Conservation (phyloP, 2,888 invertebrate species). For the Sisyra nigra region DNA sequence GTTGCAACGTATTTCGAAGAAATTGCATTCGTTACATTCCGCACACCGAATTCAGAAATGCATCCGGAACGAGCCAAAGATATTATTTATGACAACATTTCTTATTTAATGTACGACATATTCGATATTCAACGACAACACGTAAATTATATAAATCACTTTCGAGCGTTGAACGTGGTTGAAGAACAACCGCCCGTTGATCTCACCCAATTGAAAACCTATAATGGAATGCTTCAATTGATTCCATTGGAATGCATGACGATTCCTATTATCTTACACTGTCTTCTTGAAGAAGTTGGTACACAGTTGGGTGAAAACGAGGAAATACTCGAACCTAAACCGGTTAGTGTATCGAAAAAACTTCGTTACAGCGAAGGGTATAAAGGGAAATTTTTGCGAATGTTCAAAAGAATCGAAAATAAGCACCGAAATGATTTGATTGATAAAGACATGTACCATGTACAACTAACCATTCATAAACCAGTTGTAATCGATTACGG, state of each 20-base stretch:
- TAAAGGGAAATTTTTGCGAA: constrained; percentile 1
- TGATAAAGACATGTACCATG: too few relatives aligned
- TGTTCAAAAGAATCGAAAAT: neutral
- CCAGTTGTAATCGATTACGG: constrained; percentile 1
- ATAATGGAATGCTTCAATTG: constrained; percentile 13
- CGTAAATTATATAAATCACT: constrained; percentile 17
- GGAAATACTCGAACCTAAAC: neutral
- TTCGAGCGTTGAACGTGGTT: constrained; percentile 10
- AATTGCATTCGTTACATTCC: constrained; percentile 4
- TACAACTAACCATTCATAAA: neutral
- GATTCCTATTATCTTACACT: constrained; percentile 17
- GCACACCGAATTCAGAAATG: neutral
- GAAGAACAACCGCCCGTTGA: neutral
- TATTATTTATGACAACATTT: constrained; percentile 18
- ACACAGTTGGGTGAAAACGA: neutral
- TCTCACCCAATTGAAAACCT: constrained; percentile 11
- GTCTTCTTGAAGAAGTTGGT: constrained; percentile 19
- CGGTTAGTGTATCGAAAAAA: neutral
- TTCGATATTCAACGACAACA: constrained; percentile 19
- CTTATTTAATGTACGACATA: constrained; percentile 19
- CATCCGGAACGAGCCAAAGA: neutral
- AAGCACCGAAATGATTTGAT: neutral
- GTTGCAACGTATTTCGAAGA: neutral
- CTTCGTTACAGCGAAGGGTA: neutral
- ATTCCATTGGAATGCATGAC: constrained; percentile 17